phyloP scores from a whole-genome alignment of 37 sponge, comb jelly and placozoan species.

The Aphrocallistes beatrix region DNA sequence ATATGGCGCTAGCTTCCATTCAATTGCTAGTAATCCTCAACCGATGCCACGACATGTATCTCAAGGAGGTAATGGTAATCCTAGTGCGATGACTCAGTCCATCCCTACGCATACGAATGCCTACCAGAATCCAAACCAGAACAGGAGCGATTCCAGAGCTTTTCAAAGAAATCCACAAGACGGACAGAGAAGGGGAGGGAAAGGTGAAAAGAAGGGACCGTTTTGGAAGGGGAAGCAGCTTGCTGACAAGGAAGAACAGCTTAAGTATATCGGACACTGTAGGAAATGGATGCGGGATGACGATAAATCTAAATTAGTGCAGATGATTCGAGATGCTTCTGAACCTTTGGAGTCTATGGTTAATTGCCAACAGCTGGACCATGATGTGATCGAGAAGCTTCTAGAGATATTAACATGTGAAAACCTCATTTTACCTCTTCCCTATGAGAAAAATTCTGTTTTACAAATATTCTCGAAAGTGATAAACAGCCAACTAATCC shows the following conservation, averaged over 20 bases:
- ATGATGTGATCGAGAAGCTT: not conserved
- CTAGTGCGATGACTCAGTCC: no score
- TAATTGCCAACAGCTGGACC: not conserved
- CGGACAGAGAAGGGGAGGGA: not conserved
- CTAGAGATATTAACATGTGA: not conserved
- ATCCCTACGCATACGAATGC: no score
- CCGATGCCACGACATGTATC: no score
- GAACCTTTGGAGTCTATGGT: not conserved
- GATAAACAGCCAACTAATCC: not conserved
- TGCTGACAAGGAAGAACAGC: not conserved
- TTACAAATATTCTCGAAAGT: not conserved
- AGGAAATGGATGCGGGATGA: conserved; percentile 13
- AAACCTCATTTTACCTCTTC: not conserved
- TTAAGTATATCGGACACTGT: not conserved
- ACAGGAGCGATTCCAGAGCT: no score
- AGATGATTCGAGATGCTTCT: not conserved
- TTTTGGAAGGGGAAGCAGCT: conserved; percentile 9
- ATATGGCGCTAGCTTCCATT: no score
- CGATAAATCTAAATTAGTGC: not conserved
- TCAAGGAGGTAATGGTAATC: no score
- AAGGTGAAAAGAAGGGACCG: not conserved
- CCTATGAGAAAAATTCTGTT: not conserved
- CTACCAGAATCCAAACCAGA: no score
- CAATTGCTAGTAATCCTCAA: no score
- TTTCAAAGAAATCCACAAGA: no score